Base-by-base conservation (phyloP, 2,113 vertebrate genomes). In the Spilogale gracilis region DNA sequence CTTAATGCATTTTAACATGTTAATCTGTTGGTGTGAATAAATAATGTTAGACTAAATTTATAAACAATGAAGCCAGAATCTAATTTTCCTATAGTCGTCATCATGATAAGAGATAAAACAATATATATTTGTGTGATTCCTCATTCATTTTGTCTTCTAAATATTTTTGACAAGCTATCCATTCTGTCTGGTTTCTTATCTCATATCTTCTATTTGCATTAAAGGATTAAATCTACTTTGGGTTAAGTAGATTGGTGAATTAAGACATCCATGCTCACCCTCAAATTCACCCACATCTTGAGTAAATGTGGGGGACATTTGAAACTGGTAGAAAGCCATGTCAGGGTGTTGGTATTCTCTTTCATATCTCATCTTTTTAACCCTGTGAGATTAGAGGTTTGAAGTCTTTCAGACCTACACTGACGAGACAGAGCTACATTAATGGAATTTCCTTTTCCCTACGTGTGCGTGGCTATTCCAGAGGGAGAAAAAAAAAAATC, bases 181-280 rank as follows among this genome's bases (percentile, higher is more conserved):
- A 8, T 61, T 96, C 60, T 90, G 30, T 56, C 69, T 80, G 30
- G 18, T 52, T 87, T 73, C 60, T 79, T 86, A 88, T 73, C 61
- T 91, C 30, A 38, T 65, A 32, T 12, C 54, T 67, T 81, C 18
- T 13, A 23, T 38, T 79, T 95, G 30, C 10, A 88, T 69, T 91
- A 73, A 92, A 61, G 23, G n/a, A 86, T 69, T 92, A 71, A 76
- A 43, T 93, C 10, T 86, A 82, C 16, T 88, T 79, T 83, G 67
- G 43, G 67, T 69, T 30, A 78, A 69, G 54, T 38, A 38, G 81
- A 23, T 45, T 85, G 60, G 50, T 71, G 50, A 94, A 84, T 94
- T 60, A 85, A 89, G 6, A 5, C 27, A 80, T 45, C 17, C 73
- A 48, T 21, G 27, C 27, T 88, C 32, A 80, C 16, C 8, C 18